phyloP scores from a whole-genome alignment of 2,797 vertebrate species.

The Pseudotriccus pelzelni region DNA sequence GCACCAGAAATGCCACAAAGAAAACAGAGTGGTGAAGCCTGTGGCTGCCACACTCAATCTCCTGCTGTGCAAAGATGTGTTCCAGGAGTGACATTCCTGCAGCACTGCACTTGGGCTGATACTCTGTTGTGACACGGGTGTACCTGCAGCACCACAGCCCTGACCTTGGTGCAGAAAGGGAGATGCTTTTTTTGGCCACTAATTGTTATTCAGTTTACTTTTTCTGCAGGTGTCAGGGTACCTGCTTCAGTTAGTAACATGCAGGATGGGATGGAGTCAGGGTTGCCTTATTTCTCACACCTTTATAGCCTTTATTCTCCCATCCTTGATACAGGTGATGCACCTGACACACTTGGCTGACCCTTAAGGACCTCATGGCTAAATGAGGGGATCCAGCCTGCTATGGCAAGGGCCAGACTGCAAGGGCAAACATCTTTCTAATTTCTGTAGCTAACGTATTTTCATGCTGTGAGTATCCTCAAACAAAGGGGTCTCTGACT shows the following conservation, averaged over 20 bases:
- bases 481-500: neutral
- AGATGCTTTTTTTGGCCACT: neutral
- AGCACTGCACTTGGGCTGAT: neutral
- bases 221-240: neutral
- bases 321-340: neutral
- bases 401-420: neutral
- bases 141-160: accelerated
- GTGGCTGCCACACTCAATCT: neutral
- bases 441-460: neutral
- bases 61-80: neutral
- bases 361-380: neutral
- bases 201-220: neutral
- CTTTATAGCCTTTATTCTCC: neutral
- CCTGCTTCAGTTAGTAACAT: neutral
- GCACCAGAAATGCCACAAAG: neutral
- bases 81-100: neutral
- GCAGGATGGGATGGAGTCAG: neutral
- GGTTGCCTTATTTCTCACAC: neutral
- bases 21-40: neutral
- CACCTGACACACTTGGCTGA: neutral
- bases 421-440: neutral
- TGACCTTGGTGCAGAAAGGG: neutral
- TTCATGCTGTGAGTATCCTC: neutral
- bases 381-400: neutral
- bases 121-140: neutral